Evolutionary conservation across 2,797 vertebrate genomes (phyloP).

Genomic region (Remorina albescens): DNA sequence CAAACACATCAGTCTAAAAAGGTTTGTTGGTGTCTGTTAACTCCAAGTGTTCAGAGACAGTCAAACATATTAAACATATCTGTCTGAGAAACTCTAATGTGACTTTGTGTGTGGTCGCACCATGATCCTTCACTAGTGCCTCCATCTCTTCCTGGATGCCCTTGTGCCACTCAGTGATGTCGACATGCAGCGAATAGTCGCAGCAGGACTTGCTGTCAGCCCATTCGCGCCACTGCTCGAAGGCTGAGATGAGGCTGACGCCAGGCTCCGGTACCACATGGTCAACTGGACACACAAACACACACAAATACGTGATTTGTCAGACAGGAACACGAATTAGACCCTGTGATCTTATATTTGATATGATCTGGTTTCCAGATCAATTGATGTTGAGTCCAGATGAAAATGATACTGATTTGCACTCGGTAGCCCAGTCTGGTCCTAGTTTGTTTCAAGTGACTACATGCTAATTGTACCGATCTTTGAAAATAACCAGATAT

Average conservation of each 20-base stretch:
- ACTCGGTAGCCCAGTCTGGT: not conserved
- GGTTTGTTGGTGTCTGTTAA: too few species aligned
- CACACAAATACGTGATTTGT: not conserved
- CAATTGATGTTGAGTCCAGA: not conserved
- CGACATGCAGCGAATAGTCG: conserved; percentile 96
- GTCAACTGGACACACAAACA: conserved; percentile 86
- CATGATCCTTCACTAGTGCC: conserved; percentile 95
- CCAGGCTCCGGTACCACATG: conserved; percentile 95
- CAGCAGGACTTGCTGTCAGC: conserved; percentile 97
- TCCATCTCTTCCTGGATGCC: conserved; percentile 99
- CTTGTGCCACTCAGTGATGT: conserved; percentile 97
- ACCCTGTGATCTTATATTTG: not conserved
- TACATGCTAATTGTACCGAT: not conserved
- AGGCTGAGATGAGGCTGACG: conserved; percentile 90
- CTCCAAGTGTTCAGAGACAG: too few species aligned
- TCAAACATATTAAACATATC: not conserved
- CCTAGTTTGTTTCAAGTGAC: conserved; percentile 6
- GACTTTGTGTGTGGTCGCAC: conserved; percentile 73
- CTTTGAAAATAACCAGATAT: conserved; percentile 17
- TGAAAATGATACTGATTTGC: not conserved
- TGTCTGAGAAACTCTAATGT: not conserved
- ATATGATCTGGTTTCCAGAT: not conserved
- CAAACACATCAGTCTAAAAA: too few species aligned
- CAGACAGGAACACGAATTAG: conserved; percentile 2
- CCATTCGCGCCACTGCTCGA: conserved; percentile 98